These are phyloP conservation scores for Diachasmimorpha longicaudata DNA, from an alignment of 1,140 invertebrate genomes.

Conservation along the genomic window DNA sequence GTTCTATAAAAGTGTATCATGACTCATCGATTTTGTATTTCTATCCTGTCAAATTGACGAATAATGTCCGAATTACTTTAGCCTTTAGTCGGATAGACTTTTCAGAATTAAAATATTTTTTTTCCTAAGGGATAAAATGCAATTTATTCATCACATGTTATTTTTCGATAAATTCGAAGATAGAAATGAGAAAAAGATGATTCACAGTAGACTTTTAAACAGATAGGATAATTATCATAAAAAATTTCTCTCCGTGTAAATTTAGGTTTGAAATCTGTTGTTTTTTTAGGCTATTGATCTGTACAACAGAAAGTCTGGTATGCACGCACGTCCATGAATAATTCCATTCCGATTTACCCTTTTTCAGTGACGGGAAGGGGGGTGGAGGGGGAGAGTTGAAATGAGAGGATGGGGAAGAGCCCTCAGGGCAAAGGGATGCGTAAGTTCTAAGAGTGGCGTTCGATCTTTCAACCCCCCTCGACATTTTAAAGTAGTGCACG, in stretches of 20 bases:
- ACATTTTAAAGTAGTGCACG: slow-evolving; percentile 28
- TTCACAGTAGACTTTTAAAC: no score
- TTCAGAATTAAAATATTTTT: no score
- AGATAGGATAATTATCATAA: no score
- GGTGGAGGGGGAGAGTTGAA: neutral
- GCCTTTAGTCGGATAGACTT: no score
- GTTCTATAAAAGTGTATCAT: no score
- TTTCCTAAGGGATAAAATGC: no score
- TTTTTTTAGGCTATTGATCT: slow-evolving; percentile 15
- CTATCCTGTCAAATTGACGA: no score
- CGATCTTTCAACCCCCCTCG: slow-evolving; percentile 29
- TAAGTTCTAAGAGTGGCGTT: slow-evolving; percentile 26
- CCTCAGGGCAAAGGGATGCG: slow-evolving; percentile 34
- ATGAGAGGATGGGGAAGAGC: slow-evolving; percentile 8
- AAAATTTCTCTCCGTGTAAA: neutral
- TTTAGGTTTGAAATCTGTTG: neutral
- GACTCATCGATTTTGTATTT: no score
- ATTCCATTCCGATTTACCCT: slow-evolving; percentile 53
- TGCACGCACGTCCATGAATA: slow-evolving; percentile 44
- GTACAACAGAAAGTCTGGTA: slow-evolving; percentile 22
- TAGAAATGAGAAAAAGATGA: no score
- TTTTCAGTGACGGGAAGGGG: slow-evolving; percentile 29
- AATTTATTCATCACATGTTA: no score
- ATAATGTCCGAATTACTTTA: no score
- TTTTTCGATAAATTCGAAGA: no score